A percentile compares a stretch with the other conserved stretches of the same genome.
These are phyloP conservation scores for Eidolon dupreanum DNA, from an alignment of 2,797 vertebrate genomes.

Conservation along the genomic window DNA sequence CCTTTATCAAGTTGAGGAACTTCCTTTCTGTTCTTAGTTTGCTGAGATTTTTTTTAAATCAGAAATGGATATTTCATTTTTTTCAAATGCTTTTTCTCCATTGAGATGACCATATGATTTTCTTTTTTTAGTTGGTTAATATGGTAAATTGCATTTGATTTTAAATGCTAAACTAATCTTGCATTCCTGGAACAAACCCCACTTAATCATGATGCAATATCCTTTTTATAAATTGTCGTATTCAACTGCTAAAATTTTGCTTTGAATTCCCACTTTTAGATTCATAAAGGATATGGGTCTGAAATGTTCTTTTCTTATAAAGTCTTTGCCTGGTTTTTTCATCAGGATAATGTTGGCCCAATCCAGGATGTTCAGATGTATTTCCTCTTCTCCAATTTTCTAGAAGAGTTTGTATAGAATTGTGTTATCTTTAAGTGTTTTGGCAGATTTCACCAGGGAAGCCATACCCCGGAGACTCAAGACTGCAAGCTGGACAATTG, in stretches of 20 bases:
- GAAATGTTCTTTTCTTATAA: background rate
- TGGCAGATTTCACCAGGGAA: background rate
- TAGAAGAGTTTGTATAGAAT: background rate
- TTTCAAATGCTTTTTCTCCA: background rate
- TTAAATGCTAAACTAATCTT: slow-evolving; percentile 25
- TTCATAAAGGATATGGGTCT: background rate
- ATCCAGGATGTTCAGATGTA: background rate
- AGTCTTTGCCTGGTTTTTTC: background rate
- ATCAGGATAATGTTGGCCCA: background rate
- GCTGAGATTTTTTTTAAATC: background rate
- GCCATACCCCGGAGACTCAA: background rate
- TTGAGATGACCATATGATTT: background rate
- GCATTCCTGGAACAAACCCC: background rate
- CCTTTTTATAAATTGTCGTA: background rate
- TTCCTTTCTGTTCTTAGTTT: background rate
- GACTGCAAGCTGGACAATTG: background rate
- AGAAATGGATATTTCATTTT: background rate
- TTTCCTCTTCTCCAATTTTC: background rate
- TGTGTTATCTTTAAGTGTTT: background rate
- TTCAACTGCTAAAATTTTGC: slow-evolving; percentile 7
- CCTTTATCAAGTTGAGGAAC: background rate
- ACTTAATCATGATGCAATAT: background rate
- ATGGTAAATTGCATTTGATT: background rate
- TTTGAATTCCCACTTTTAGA: background rate
- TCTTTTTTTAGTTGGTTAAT: background rate